Evolutionary conservation across 2,888 invertebrate species (phyloP), one percentile per base, ranked within the genome.

Genomic region (Monochamus alternatus): DNA sequence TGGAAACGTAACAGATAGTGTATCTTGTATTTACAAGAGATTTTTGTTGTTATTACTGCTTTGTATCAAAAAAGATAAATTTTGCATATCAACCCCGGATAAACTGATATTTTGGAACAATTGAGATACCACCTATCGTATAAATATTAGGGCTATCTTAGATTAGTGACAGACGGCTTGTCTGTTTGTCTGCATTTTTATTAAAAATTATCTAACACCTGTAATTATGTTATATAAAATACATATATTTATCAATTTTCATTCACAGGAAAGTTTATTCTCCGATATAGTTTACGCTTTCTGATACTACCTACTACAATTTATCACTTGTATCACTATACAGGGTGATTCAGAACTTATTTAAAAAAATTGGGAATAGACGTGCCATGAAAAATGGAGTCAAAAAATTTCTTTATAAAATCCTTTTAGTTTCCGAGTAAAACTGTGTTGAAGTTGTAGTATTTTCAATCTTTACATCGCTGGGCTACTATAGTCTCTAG

Each of bases 151-250:
- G 78, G 78, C 78, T 85, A 84, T 84, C 82, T 84, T 88, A 89
- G 91, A 89, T 91, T 91, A 91, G 89, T 88, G 88, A 76, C 79
- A 82, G 82, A 83, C 84, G 69, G 82, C 72, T 75, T 82, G 82
- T 77, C 81, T 81, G 78, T 73, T 77, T 75, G 69, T 69, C 73
- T 72, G 62, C 64, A 73, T 67, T 74, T 79, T 68, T 73, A 75
- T 55, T 72, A 75, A 69, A 73, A 75, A 75, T 75, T 77, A 78
- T 80, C 76, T 78, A 71, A 70, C 76, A 75, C 74, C 74, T 74
- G 75, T 75, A 72, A 72, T 63, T 71, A 63, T 66, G 38, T 71
- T 67, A 64, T 71, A 75, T 63, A 78, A 74, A 78, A 67, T 67
- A 74, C 66, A 38, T 68, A 71, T 44, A 52, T 73, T 76, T 76